A percentile compares a stretch with the other conserved stretches of the same genome.
Evolutionary conservation across 1,140 invertebrate species (phyloP).

Genomic region (Orius insidiosus): DNA sequence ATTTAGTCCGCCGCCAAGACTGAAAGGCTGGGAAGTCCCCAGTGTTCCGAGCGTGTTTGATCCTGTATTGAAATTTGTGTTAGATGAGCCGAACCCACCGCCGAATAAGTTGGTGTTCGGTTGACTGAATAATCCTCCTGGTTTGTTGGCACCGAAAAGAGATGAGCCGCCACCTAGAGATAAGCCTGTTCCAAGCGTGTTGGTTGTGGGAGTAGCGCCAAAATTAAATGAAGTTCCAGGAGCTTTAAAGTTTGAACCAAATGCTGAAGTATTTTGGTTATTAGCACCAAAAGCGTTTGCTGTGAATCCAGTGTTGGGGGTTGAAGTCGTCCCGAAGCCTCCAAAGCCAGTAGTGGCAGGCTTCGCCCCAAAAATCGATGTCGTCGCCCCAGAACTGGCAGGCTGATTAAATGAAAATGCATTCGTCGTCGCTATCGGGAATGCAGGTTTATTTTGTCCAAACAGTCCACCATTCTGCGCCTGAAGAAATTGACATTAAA

Average conservation of each 20-base stretch:
- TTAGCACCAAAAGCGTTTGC: constrained; percentile 30
- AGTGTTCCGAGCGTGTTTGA: constrained; percentile 20
- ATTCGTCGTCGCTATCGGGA: constrained; percentile 26
- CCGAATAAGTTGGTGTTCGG: constrained; percentile 22
- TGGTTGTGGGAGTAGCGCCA: constrained; percentile 29
- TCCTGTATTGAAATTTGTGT: constrained; percentile 18
- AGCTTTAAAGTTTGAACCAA: constrained; percentile 27
- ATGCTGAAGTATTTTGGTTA: constrained; percentile 29
- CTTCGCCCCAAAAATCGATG: constrained; percentile 26
- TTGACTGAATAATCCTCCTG: constrained; percentile 37
- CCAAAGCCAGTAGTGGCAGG: constrained; percentile 27
- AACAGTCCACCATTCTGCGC: constrained; percentile 28
- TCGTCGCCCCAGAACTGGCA: constrained; percentile 24
- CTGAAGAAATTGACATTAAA: too few species aligned
- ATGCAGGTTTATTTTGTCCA: constrained; percentile 30
- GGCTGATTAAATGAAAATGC: constrained; percentile 32
- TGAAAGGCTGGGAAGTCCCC: constrained; percentile 18
- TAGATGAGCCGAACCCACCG: constrained; percentile 22
- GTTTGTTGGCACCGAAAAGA: constrained; percentile 31
- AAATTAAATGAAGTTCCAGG: constrained; percentile 30
- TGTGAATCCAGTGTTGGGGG: constrained; percentile 34
- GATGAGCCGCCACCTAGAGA: constrained; percentile 25
- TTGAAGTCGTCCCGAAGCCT: constrained; percentile 28
- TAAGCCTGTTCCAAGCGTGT: constrained; percentile 24
- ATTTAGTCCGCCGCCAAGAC: constrained; percentile 2